Evolutionary conservation across 1,140 invertebrate species (phyloP), one percentile per base, ranked within the genome.

Genomic region (Heliconius hermathena): DNA sequence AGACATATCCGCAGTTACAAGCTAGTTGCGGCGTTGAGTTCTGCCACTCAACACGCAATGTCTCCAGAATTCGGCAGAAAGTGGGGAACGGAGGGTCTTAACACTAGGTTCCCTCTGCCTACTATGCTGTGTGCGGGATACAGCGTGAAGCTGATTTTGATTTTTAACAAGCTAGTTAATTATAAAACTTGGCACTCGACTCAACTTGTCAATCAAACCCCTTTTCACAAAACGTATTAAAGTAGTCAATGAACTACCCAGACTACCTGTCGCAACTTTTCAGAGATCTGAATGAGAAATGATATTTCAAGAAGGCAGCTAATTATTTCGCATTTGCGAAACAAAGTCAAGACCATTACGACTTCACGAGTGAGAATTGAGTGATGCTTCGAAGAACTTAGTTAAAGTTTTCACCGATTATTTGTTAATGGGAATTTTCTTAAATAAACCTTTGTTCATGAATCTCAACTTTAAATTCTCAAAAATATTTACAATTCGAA

Each of bases 331-430:
- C 66, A 36, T 77, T 77, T 77, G 36, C 41, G 33, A 73, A 72
- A 77, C 76, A 77, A 36, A 54, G 66, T 66, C 38, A 57, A 77
- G 70, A 46, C 76, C 76, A 77, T 77, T 77, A 73, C 76, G 71
- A 72, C 76, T 72, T 77, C 73, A 77, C 76, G 49, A 72, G 49
- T 36, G 41, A 54, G 76, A 72, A 41, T n/a, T 41, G 71, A 72
- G 49, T 72, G 41, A 77, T 29, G 70, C 76, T 72, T 77, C 71
- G 29, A 26, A 1, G 22, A 33, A 71, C 49, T 38, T 8, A 16
- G 16, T 26, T 77, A n/a, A 71, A 71, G 26, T 29, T 72, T 41
- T 72, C 36, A 26, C 33, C 29, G 36, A 72, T 38, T 72, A n/a
- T 29, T 66, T 66, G 26, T 66, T 66, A 16, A 66, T n/a, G 1